Percentiles rank a stretch among this genome's conserved stretches.
Evolutionary conservation across 1,140 invertebrate species (phyloP).

Genomic region (Rhyacophila brunnea): DNA sequence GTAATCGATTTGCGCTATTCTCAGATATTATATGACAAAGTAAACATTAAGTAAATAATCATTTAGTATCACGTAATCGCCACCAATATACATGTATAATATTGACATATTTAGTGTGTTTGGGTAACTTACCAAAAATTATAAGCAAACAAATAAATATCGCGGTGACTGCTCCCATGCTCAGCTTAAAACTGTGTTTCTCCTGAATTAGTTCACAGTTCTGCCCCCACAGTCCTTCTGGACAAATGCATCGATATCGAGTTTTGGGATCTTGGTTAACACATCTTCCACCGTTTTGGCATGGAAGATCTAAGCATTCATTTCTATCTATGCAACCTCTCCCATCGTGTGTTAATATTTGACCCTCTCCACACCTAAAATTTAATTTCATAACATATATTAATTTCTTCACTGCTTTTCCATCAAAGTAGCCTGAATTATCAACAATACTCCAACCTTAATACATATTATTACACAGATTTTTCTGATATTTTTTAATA

Average conservation of each 20-base stretch:
- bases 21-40: too few species aligned
- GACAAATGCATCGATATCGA: slow-evolving; percentile 81
- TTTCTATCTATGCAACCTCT: slow-evolving; percentile 92
- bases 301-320: slow-evolving; percentile 89
- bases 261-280: slow-evolving; percentile 83
- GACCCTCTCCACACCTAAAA: slow-evolving; percentile 84
- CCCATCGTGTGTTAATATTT: slow-evolving; percentile 80
- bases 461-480: too few species aligned
- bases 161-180: slow-evolving; percentile 88
- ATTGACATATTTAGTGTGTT: too few species aligned
- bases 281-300: slow-evolving; percentile 85
- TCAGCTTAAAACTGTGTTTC: slow-evolving; percentile 86
- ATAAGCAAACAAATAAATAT: slow-evolving; percentile 92
- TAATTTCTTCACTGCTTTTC: not conserved
- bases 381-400: not conserved
- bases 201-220: slow-evolving; percentile 91
- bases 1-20: too few species aligned
- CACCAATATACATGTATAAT: too few species aligned
- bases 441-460: too few species aligned
- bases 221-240: slow-evolving; percentile 87
- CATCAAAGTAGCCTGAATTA: not conserved
- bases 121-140: slow-evolving; percentile 78
- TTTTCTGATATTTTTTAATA: too few species aligned
- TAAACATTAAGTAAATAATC: too few species aligned
- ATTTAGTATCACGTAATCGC: too few species aligned